Evolutionary conservation across 2,113 vertebrate species (phyloP), one percentile per base, ranked within the genome.

Genomic region (Oenanthe melanoleuca): DNA sequence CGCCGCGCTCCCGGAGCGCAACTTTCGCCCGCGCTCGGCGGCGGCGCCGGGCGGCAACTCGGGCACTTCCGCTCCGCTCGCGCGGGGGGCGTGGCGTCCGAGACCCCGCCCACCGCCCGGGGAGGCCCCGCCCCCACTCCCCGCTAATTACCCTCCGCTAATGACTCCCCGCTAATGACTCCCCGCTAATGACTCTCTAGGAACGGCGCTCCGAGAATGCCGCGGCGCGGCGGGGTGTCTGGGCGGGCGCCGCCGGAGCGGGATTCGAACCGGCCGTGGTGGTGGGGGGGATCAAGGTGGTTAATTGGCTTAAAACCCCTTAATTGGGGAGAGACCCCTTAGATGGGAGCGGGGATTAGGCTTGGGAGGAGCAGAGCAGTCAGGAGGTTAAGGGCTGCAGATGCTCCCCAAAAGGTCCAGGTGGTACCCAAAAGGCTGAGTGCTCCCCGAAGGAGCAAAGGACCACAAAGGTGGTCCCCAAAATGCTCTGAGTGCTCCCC

Each of bases 1-100:
- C 66, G n/a, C 94, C 73, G 82, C 72, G 81, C 93, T 70, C 34
- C 74, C 26, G 63, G 78, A 96, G 84, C 94, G 67, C 89, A 91
- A 97, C 94, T 95, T 96, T 95, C 89, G 91, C 91, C 69, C 72
- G 60, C 88, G 85, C 92, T 80, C 94, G 77, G 86, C 88, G 83
- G 93, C 94, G 64, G 92, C 95, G 29, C 77, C 95, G 42, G 85
- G 70, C 72, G 96, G 87, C 96, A 96, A 97, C 97, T 97, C 97
- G 90, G 82, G 84, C 95, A 98, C 98, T 98, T 98, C 98, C 98
- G 98, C 97, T 89, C 96, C 85, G 95, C 60, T 75, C 37, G 80
- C 70, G 93, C 75, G 95, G 53, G 53, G 9, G 86, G 84, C 50
- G 73, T 4, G 57, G 65, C 71, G 28, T 5, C 4, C 0, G 3